These are phyloP conservation scores for Trypoxylus dichotomus DNA, from an alignment of 1,140 invertebrate genomes.

Conservation along the genomic window DNA sequence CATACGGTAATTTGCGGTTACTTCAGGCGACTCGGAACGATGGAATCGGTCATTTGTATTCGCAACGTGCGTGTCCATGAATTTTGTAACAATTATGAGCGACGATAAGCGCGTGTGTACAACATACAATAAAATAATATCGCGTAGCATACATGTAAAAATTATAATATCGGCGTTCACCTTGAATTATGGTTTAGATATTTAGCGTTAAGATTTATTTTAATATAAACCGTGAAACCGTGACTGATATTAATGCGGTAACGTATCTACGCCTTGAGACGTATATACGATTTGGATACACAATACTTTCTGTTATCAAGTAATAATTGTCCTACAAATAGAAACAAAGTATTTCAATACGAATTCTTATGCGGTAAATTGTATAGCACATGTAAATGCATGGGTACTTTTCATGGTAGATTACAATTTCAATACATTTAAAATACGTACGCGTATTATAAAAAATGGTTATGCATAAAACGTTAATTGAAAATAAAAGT, in stretches of 20 bases:
- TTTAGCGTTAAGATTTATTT: neutral
- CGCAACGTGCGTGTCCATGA: neutral
- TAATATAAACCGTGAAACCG: neutral
- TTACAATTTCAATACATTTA: no score
- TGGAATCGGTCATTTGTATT: neutral
- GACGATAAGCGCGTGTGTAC: neutral
- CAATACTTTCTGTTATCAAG: neutral
- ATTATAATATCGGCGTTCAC: neutral
- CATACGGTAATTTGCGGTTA: neutral
- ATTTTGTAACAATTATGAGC: neutral
- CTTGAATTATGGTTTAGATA: conserved; percentile 11
- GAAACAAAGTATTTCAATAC: no score
- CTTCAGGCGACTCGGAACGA: neutral
- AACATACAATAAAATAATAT: conserved; percentile 3
- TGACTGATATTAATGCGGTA: neutral
- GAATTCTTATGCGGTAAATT: no score
- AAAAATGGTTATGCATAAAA: no score
- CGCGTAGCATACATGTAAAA: neutral
- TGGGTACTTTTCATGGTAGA: no score
- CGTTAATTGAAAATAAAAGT: no score
- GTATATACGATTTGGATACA: neutral
- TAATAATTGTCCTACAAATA: neutral
- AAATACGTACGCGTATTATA: no score
- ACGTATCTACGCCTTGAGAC: neutral
- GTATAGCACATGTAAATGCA: no score